Conservation (phyloP, 1,140 invertebrate genomes). For the Trigoniulus corallinus region DNA sequence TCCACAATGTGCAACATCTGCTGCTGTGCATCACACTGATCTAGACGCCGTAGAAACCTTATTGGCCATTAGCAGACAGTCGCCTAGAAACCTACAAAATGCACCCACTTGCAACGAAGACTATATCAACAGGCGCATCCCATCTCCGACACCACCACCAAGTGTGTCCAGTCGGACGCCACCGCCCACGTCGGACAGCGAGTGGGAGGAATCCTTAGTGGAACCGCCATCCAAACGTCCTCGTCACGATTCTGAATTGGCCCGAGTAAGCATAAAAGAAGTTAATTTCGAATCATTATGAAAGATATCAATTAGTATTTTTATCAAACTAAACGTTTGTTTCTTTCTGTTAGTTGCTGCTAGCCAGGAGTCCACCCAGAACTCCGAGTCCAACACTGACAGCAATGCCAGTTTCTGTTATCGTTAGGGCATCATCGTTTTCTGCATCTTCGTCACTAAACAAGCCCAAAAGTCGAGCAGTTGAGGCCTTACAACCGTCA, state of each 20-base stretch:
- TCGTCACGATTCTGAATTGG: conserved; percentile 6
- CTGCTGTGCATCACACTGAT: conserved; percentile 1
- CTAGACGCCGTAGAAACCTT: conserved; percentile 8
- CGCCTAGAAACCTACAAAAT: background rate
- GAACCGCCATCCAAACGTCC: background rate
- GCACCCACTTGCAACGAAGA: background rate
- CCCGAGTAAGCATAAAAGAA: conserved; percentile 1
- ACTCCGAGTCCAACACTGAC: conserved; percentile 25
- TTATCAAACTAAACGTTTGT: background rate
- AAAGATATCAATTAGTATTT: background rate
- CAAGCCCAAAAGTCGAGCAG: conserved; percentile 40
- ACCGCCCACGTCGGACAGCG: conserved; percentile 1
- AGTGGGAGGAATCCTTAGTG: background rate
- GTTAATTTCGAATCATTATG: background rate
- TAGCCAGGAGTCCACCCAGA: conserved; percentile 29
- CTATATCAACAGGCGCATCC: background rate
- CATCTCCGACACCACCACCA: background rate
- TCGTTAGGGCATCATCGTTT: conserved; percentile 44
- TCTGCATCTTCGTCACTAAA: conserved; percentile 37
- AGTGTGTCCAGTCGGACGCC: background rate
- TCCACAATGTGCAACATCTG: too few relatives aligned
- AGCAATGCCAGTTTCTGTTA: conserved; percentile 42
- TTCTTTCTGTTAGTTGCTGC: conserved; percentile 23
- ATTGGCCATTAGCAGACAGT: conserved; percentile 1
- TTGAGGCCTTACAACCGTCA: background rate